A percentile compares a stretch with the other conserved stretches of the same genome.
phyloP scores from a whole-genome alignment of 2,888 invertebrate genomes.

The Ramazzottius varieornatus region DNA sequence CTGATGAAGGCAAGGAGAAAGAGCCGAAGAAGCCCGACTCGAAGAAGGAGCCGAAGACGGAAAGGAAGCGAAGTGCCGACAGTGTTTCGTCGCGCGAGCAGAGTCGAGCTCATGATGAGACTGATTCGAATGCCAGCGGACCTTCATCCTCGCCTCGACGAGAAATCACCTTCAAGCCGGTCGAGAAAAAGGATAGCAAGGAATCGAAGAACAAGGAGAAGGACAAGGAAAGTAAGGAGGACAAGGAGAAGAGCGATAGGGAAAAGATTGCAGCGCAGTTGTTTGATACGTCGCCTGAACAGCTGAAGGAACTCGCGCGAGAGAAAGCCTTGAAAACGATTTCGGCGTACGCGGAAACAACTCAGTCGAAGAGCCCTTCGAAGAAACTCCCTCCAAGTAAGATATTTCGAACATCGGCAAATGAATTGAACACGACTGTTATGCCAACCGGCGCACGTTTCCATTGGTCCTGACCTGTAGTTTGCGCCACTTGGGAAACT shows the following conservation, averaged over 20 bases:
- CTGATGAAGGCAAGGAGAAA: constrained; percentile 12
- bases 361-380: too few species aligned
- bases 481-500: too few species aligned
- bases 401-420: too few species aligned
- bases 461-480: too few species aligned
- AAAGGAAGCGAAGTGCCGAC: neutral
- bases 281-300: too few species aligned
- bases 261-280: too few species aligned
- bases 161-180: too few species aligned
- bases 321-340: neutral
- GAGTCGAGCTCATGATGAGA: neutral
- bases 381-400: too few species aligned
- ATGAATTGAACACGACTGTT: too few species aligned
- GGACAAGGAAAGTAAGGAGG: constrained; percentile 7
- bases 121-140: neutral
- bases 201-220: constrained; percentile 7
- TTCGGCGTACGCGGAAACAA: neutral
- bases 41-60: constrained; percentile 6
- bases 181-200: constrained; percentile 9
- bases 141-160: neutral
- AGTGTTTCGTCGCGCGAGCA: too few species aligned
- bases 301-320: too few species aligned
- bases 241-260: neutral
- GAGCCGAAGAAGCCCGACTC: constrained; percentile 11
- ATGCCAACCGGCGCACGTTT: too few species aligned